phyloP scores from a whole-genome alignment of 2,797 vertebrate genomes.

The Spinus olivaceus region DNA sequence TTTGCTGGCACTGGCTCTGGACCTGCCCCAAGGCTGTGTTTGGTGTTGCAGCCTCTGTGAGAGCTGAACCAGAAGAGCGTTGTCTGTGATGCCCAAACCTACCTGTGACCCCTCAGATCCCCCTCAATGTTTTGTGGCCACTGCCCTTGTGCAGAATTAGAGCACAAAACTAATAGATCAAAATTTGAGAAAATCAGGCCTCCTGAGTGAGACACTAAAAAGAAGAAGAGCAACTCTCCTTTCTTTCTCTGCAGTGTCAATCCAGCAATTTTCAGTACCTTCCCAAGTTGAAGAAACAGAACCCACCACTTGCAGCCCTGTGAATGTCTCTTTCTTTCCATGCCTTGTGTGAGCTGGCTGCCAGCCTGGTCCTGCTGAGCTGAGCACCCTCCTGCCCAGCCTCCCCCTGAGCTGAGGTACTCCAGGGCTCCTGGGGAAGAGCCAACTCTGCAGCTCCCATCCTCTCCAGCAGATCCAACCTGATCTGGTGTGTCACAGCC shows the following conservation, averaged over 20 bases:
- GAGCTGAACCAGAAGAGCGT: not conserved
- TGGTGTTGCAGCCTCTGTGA: not conserved
- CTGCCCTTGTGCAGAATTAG: not conserved
- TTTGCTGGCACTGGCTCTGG: not conserved
- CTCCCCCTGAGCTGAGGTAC: not conserved
- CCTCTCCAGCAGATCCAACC: not conserved
- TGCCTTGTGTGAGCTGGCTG: not conserved
- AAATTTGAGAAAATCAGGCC: not conserved
- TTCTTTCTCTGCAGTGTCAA: not conserved
- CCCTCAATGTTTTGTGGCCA: not conserved
- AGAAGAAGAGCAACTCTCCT: not conserved
- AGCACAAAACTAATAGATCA: not conserved
- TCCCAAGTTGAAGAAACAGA: not conserved
- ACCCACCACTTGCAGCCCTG: not conserved
- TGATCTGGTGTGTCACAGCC: not conserved
- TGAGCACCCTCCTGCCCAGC: not conserved
- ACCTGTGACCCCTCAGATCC: not conserved
- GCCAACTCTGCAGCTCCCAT: not conserved
- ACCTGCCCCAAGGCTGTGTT: not conserved
- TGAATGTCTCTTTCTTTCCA: not conserved
- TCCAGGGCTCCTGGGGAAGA: not conserved
- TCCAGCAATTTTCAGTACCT: not conserved
- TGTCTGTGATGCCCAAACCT: not conserved
- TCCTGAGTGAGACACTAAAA: not conserved
- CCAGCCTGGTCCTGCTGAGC: accelerated